These are phyloP conservation scores for Colletes collaris DNA, from an alignment of 2,888 invertebrate species.

Conservation along the genomic window DNA sequence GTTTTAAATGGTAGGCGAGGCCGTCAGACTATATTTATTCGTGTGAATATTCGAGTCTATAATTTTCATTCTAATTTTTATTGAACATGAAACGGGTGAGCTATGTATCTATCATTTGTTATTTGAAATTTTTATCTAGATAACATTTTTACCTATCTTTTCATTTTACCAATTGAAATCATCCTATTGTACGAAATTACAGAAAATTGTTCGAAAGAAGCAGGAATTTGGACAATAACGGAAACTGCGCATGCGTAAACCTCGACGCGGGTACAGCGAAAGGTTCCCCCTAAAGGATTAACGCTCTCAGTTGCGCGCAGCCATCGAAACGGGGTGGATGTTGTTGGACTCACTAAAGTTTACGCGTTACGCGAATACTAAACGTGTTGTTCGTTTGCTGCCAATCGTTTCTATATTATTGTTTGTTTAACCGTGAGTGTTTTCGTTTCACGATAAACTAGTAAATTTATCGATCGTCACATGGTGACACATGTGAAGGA, in stretches of 20 bases:
- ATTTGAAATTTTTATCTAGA: too few species aligned
- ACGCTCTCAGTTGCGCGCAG: conserved; percentile 69
- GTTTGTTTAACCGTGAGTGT: neutral
- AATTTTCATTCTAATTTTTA: too few species aligned
- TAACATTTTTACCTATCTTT: too few species aligned
- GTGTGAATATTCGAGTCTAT: too few species aligned
- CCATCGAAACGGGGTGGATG: conserved; percentile 50
- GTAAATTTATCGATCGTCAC: conserved; percentile 5
- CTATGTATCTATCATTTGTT: too few species aligned
- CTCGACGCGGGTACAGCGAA: conserved; percentile 68
- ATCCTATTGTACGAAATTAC: too few species aligned
- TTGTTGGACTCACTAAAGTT: neutral
- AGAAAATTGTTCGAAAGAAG: too few species aligned
- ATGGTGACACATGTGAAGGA: conserved; percentile 71
- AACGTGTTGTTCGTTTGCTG: neutral
- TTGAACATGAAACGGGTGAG: too few species aligned
- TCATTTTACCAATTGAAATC: too few species aligned
- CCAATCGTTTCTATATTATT: neutral
- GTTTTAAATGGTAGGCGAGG: too few species aligned
- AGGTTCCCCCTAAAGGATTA: conserved; percentile 52
- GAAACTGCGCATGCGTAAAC: conserved; percentile 68
- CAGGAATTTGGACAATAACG: neutral
- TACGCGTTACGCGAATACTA: neutral
- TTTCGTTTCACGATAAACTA: neutral
- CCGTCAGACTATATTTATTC: too few species aligned